phyloP scores from a whole-genome alignment of 92 coral and sea anemone genomes.

The Plumapathes pennacea region DNA sequence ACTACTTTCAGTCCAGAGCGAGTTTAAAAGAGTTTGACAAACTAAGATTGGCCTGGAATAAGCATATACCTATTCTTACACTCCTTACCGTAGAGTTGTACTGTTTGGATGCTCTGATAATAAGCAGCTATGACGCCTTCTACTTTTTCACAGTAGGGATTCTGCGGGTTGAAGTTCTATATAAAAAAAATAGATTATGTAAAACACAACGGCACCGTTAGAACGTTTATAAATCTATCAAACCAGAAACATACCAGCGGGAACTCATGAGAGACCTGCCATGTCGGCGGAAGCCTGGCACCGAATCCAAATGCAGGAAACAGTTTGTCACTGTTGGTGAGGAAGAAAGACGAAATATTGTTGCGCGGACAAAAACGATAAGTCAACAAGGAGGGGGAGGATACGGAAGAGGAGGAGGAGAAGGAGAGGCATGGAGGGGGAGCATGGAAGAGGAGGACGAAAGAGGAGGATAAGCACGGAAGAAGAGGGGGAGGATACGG shows the following conservation, averaged over 20 bases:
- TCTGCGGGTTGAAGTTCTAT: slow-evolving; percentile 82
- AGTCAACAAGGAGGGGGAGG: too few species aligned
- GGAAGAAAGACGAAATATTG: background rate
- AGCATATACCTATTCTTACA: too few species aligned
- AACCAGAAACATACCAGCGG: slow-evolving; percentile 69
- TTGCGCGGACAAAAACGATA: background rate
- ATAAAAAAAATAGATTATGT: background rate
- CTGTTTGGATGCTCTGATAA: slow-evolving; percentile 83
- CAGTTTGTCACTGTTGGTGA: slow-evolving; percentile 70
- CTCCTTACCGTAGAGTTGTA: slow-evolving; percentile 76
- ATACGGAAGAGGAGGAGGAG: too few species aligned
- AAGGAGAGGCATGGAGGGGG: too few species aligned
- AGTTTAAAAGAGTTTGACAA: too few species aligned
- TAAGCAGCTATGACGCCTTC: slow-evolving; percentile 87
- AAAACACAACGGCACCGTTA: background rate
- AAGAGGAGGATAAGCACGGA: too few species aligned
- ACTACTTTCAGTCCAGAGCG: too few species aligned
- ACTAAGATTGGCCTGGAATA: too few species aligned
- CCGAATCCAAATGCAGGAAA: slow-evolving; percentile 99
- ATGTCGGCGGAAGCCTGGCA: slow-evolving; percentile 84
- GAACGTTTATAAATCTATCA: background rate
- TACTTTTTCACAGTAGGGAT: slow-evolving; percentile 84
- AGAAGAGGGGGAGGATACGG: too few species aligned
- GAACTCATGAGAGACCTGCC: slow-evolving; percentile 92
- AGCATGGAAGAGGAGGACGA: too few species aligned